These are phyloP conservation scores for Acleris literana DNA, from an alignment of 2,888 invertebrate species.

Conservation along the genomic window DNA sequence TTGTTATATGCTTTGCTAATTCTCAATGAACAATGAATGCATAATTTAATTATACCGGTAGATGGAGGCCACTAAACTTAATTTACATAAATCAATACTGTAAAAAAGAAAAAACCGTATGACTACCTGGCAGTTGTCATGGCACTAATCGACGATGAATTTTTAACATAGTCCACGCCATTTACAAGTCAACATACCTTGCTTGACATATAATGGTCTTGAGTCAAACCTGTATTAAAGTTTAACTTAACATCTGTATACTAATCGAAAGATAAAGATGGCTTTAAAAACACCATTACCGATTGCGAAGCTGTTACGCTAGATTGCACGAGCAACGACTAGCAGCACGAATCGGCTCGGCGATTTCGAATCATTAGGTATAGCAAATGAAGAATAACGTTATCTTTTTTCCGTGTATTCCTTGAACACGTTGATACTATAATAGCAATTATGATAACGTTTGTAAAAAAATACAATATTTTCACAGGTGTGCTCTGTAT, in stretches of 20 bases:
- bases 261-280: constrained; percentile 21
- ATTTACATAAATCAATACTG: too few relatives aligned
- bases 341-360: not conserved
- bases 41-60: too few relatives aligned
- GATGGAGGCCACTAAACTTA: too few relatives aligned
- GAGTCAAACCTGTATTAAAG: constrained; percentile 1
- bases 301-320: constrained; percentile 11
- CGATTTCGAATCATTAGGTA: constrained; percentile 6
- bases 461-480: constrained; percentile 14
- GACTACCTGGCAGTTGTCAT: not conserved
- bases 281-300: constrained; percentile 11
- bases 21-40: too few relatives aligned
- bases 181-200: constrained; percentile 26
- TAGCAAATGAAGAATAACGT: constrained; percentile 5
- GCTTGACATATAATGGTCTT: constrained; percentile 19
- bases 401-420: constrained; percentile 14
- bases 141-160: not conserved
- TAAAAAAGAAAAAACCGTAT: not conserved
- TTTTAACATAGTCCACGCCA: not conserved
- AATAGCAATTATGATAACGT: constrained; percentile 13
- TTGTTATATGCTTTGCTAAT: too few relatives aligned
- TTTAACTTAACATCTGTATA: constrained; percentile 6
- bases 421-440: not conserved
- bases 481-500: constrained; percentile 6
- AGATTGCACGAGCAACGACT: constrained; percentile 9